Evolutionary conservation across 2,113 vertebrate species (phyloP), one percentile per base, ranked within the genome.

Genomic region (Emydura subglobosa): DNA sequence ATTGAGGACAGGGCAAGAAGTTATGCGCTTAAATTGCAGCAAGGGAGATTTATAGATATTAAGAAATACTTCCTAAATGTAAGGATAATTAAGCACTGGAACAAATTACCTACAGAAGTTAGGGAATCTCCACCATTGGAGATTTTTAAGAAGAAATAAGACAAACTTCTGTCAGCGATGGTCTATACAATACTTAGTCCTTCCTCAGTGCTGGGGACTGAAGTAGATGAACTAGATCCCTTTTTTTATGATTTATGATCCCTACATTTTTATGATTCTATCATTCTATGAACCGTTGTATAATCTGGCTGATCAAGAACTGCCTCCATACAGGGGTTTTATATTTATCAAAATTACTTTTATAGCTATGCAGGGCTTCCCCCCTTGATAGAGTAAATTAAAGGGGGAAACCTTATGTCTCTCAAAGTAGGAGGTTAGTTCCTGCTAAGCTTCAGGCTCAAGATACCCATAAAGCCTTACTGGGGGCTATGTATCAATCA

Each of bases 401-500:
- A 89, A 94, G 76, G 57, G 87, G 14, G 1, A 90, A 95, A 72
- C 91, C 50, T 78, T 88, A 90, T 1, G 6, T 83, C 3, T 91
- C 49, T 83, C 68, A 50, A n/a, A 86, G 55, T 61, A 91, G 5
- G 10, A 87, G 21, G n/a, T 76, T 87, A 53, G 8, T 81, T 87
- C 82, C 44, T 92, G 47, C 51, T 68, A 79, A 87, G 92, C 6
- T 1, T 76, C 88, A 59, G 16, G 89, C 79, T 34, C 78, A 89
- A 82, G 72, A 86, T 21, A 11, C 1, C 0, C 1, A 1, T 83
- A 88, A 92, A 89, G 29, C 29, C 61, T 86, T 81, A 44, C 81
- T 53, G 29, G 78, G 34, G 83, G 34, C 81, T 55, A 78, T 86
- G 50, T 85, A 94, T 92, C 92, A 92, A 93, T 89, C 84, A 96